Evolutionary conservation across 2,113 vertebrate species (phyloP).

Genomic region (Archilochus colubris): DNA sequence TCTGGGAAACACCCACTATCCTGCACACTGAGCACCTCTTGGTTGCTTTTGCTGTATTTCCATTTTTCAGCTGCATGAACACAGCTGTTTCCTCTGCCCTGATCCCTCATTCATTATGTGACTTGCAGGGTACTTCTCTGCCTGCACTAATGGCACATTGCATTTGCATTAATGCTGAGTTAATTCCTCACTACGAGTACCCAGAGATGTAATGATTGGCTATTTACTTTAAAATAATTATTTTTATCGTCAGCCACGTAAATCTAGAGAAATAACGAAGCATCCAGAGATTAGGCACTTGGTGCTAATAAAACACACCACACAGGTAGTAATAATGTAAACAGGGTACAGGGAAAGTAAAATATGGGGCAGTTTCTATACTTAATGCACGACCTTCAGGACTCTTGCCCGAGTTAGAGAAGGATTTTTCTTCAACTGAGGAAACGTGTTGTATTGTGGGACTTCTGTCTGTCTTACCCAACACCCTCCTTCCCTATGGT

Average conservation of each 20-base stretch:
- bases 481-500: accelerated
- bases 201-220: conserved; percentile 3
- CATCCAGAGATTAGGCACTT: background rate
- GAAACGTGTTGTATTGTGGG: no score
- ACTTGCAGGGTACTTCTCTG: background rate
- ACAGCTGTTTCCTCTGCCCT: background rate
- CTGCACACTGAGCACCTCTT: accelerated
- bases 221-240: background rate
- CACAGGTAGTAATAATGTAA: background rate
- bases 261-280: background rate
- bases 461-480: no score
- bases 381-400: background rate
- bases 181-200: background rate
- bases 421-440: background rate
- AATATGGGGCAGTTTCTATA: background rate
- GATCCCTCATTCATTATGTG: background rate
- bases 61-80: background rate
- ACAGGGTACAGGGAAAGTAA: background rate
- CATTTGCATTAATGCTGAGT: background rate
- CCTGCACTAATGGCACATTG: background rate
- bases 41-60: background rate
- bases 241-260: background rate
- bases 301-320: background rate
- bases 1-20: background rate
- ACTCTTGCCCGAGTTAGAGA: background rate